Base-by-base conservation (phyloP, 2,797 vertebrate genomes). In the Chelidonichthys spinosus region DNA sequence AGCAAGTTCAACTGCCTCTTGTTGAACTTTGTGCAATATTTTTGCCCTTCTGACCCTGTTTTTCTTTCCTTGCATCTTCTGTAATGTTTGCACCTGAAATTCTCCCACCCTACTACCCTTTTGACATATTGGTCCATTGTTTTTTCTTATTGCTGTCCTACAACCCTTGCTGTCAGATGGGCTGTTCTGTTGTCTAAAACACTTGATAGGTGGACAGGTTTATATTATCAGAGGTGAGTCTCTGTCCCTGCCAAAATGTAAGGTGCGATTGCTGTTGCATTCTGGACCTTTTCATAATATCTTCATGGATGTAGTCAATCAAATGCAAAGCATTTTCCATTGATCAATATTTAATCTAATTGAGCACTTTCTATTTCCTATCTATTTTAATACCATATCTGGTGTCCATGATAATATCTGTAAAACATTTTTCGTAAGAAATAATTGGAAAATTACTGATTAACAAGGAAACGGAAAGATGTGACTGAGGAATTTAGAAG, bases 171-270 rank as follows among this genome's bases (percentile, higher is more conserved):
- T 97, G 95, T 98, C 97, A 99, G 98, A 98, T 33, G 97, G 98
- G 95, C 97, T 99, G 95, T 99, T 99, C 97, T 99, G 98, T 98
- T 99, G 98, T 97, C 97, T 99, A 94, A 99, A 99, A 96, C 98
- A 99, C 96, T 97, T 99, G 94, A 98, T 99, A 97, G 98, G 98
- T 96, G 98, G 98, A 95, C 98, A 99, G 97, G 98, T 99, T 97
- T 99, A 99, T 97, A 98, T 99, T 93, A 99, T 99, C 94, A 95
- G 98, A 99, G 98, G 98, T 99, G 96, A 99, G 98, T 99, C 91
- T 92, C 87, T 81, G 70, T 69, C 60, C 59, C 74, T 71, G 69
- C 40, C 36, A 40, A 72, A 53, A 60, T 76, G 60, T 80, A 68
- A 83, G 18, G 11, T 61, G 47, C 32, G 9, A 6, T 82, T 0